These are phyloP conservation scores for Troglohyphantes excavatus DNA, from an alignment of 2,888 invertebrate species.

Conservation along the genomic window DNA sequence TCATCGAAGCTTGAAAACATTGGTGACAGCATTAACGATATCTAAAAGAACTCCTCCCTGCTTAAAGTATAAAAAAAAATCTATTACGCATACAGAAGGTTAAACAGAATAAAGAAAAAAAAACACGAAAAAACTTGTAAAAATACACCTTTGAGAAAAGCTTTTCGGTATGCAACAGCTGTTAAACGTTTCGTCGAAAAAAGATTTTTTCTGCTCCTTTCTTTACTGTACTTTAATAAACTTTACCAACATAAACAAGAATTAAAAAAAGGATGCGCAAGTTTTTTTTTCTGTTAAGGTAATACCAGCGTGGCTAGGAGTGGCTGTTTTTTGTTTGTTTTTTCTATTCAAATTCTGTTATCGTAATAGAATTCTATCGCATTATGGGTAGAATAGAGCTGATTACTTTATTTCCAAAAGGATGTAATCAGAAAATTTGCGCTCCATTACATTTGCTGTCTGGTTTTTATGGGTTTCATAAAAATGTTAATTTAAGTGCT, in stretches of 20 bases:
- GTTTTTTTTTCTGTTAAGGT: conserved; percentile 13
- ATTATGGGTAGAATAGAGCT: neutral
- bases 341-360: conserved; percentile 39
- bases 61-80: conserved; percentile 16
- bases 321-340: neutral
- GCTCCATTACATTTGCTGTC: neutral
- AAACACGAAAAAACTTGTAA: conserved; percentile 43
- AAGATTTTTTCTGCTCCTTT: conserved; percentile 15
- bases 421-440: neutral
- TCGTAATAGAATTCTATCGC: conserved; percentile 36
- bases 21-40: conserved; percentile 62
- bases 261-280: neutral
- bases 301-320: conserved; percentile 15
- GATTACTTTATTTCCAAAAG: conserved; percentile 32
- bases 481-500: neutral
- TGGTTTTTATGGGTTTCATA: neutral
- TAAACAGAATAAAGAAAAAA: conserved; percentile 28
- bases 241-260: conserved; percentile 39
- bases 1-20: conserved; percentile 60
- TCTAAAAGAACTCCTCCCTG: conserved; percentile 39
- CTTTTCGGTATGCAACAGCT: conserved; percentile 66
- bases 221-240: conserved; percentile 43
- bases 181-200: conserved; percentile 44
- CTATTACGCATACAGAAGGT: conserved; percentile 44
- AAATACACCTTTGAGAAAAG: conserved; percentile 51